Conservation (phyloP, 2,888 invertebrate genomes). For the Ophion obscuratus region DNA sequence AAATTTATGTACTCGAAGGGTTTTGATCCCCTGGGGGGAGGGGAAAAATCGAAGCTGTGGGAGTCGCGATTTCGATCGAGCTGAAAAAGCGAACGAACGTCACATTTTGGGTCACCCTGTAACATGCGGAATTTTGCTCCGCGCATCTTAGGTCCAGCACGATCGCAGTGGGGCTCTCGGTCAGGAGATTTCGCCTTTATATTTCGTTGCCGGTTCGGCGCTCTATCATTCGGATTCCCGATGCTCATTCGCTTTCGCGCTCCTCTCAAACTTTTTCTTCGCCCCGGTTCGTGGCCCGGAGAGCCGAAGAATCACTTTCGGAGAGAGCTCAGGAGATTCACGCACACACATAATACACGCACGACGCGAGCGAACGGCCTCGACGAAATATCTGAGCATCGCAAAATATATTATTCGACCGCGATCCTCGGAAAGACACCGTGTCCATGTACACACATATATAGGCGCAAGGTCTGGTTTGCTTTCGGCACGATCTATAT, state of each 20-base stretch:
- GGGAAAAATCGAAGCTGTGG: no score
- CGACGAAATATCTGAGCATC: slow-evolving; percentile 69
- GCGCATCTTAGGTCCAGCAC: neutral
- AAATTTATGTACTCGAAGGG: no score
- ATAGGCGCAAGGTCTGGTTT: slow-evolving; percentile 42
- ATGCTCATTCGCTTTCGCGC: slow-evolving; percentile 52
- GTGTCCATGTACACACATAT: slow-evolving; percentile 25
- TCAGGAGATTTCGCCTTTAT: slow-evolving; percentile 20
- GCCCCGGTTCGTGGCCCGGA: neutral
- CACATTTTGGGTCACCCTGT: no score
- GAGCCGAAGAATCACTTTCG: slow-evolving; percentile 36
- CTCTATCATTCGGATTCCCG: slow-evolving; percentile 9
- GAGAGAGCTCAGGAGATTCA: slow-evolving; percentile 2
- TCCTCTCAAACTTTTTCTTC: slow-evolving; percentile 21
- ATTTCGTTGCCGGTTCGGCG: no score
- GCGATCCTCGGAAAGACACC: slow-evolving; percentile 65
- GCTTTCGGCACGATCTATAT: slow-evolving; percentile 20
- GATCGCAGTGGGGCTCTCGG: slow-evolving; percentile 10
- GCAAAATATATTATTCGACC: slow-evolving; percentile 56
- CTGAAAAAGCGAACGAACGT: no score
- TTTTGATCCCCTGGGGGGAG: no score
- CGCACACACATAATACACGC: neutral
- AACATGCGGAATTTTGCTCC: no score
- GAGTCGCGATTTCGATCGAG: no score
- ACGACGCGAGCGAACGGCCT: slow-evolving; percentile 55